Conservation (phyloP, 2,888 invertebrate species). For the Thecocarcelia acutangulata region DNA sequence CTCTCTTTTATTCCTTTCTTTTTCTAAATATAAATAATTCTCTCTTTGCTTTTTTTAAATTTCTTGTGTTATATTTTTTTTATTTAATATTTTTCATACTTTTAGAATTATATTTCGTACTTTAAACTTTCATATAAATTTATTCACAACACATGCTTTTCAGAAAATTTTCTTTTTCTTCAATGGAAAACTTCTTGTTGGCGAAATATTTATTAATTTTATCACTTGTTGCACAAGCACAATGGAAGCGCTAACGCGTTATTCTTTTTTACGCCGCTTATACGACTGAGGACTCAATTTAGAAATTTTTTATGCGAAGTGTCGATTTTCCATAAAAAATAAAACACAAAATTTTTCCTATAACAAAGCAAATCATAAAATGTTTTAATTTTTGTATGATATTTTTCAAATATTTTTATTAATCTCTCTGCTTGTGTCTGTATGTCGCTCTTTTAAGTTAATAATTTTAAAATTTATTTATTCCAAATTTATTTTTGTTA, state of each 20-base stretch:
- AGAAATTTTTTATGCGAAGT: constrained; percentile 59
- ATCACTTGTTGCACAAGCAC: constrained; percentile 44
- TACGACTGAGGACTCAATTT: constrained; percentile 61
- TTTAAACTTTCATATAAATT: constrained; percentile 33
- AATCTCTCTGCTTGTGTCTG: constrained; percentile 31
- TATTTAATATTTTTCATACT: constrained; percentile 45
- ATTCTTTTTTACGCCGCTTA: constrained; percentile 59
- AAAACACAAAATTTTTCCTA: constrained; percentile 46
- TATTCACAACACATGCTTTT: constrained; percentile 56
- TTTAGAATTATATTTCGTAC: constrained; percentile 30
- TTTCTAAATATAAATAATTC: constrained; percentile 23
- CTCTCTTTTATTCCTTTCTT: constrained; percentile 40
- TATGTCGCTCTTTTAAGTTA: constrained; percentile 48
- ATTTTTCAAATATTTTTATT: constrained; percentile 22
- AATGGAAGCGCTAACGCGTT: constrained; percentile 59
- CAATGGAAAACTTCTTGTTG: constrained; percentile 48
- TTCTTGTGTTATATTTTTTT: not conserved
- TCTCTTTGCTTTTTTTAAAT: constrained; percentile 21
- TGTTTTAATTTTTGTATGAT: constrained; percentile 38
- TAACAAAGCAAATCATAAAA: constrained; percentile 39
- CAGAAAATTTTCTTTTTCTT: constrained; percentile 29
- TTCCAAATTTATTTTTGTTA: constrained; percentile 48
- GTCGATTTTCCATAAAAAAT: constrained; percentile 58
- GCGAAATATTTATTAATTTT: constrained; percentile 31
- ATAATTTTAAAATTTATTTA: constrained; percentile 50